Base-by-base conservation (phyloP, 2,888 invertebrate species). In the Rhagonycha fulva region DNA sequence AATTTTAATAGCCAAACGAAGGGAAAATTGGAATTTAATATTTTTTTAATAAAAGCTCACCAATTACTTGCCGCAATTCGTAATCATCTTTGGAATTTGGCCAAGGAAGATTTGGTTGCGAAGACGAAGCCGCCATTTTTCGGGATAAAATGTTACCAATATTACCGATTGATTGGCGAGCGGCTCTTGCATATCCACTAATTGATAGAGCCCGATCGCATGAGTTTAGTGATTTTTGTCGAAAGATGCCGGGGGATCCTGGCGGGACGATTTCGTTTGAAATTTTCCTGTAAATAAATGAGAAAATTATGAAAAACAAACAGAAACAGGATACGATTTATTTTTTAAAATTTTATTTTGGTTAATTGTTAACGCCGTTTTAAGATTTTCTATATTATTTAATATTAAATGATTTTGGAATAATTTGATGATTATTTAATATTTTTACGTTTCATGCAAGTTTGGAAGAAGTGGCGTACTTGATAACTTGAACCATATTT, bases 31-130 rank as follows among this genome's bases (percentile, higher is more conserved):
- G 9, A 14, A 32, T 47, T 23, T 32, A 80, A 80, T 74, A 71
- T 66, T 68, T 82, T 78, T 80, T 77, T 73, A 74, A 75, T 79
- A 62, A 80, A 80, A 86, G 91, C 92, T 90, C 89, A 95, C 96
- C 96, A 86, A 98, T 98, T 84, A 98, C 95, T 89, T 98, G 97
- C 83, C 94, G 93, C 84, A 98, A 89, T 89, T 97, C 96, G 89
- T 98, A 98, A 88, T 96, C 96, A 86, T 96, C 95, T 89, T 95
- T 94, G 85, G 92, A 93, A 89, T 96, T 97, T 80, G 97, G 94
- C 98, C 98, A 98, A 87, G 91, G 87, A 82, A 86, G 83, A 81
- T 85, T 83, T 85, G 89, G 86, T 84, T 89, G 89, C 82, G 89
- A 89, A 84, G 88, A 88, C 84, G 89, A 88, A 81, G 89, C 88